A percentile compares a stretch with the other conserved stretches of the same genome.
These are phyloP conservation scores for Cladorhizidae sp. DNA, from an alignment of 37 sponge, comb jelly and placozoan species.

Conservation along the genomic window DNA sequence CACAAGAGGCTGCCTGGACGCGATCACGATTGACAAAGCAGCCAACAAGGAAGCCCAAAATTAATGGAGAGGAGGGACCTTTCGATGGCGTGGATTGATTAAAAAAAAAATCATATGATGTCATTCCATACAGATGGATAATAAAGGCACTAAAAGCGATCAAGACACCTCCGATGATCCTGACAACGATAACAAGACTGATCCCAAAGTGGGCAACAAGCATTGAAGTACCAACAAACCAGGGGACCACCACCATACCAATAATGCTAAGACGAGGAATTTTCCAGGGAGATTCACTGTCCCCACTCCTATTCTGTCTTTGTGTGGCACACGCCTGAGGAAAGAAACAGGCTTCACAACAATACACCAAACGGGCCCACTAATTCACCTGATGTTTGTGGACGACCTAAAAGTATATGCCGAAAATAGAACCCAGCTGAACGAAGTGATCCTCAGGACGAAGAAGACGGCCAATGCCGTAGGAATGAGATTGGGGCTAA, in stretches of 20 bases:
- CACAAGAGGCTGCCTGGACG: no score
- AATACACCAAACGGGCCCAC: neutral
- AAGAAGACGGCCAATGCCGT: neutral
- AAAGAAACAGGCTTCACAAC: neutral
- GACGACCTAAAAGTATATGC: neutral
- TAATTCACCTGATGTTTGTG: neutral
- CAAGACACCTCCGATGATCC: neutral
- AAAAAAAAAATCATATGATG: neutral
- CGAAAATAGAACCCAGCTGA: neutral
- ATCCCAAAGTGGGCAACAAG: neutral
- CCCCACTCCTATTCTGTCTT: neutral
- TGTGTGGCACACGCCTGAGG: neutral
- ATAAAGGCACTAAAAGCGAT: neutral
- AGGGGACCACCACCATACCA: neutral
- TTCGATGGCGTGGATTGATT: neutral
- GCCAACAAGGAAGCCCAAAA: neutral
- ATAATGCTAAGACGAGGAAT: neutral
- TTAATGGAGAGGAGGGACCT: neutral
- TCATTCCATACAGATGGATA: neutral
- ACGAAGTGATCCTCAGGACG: no score
- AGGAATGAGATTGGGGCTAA: neutral
- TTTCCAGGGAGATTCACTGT: no score
- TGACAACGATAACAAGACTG: neutral
- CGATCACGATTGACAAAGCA: neutral
- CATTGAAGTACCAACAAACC: neutral